Conservation (phyloP, 2,888 invertebrate species). For the Proisotoma minuta region DNA sequence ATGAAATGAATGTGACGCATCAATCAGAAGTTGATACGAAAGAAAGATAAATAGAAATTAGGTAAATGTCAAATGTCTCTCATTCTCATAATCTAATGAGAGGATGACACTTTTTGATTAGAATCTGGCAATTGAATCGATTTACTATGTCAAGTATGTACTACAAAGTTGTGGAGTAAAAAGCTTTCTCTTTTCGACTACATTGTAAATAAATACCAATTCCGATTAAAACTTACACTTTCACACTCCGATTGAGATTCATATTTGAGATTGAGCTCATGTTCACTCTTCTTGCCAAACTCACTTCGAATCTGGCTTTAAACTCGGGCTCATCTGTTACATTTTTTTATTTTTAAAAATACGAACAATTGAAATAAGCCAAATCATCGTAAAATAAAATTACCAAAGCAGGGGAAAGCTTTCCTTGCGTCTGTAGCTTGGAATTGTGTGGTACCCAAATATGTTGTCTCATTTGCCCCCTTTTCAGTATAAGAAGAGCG, state of each 20-base stretch:
- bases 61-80: too few relatives aligned
- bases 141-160: too few relatives aligned
- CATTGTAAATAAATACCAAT: too few relatives aligned
- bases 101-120: too few relatives aligned
- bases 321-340: slow-evolving; percentile 64
- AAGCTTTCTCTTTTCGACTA: too few relatives aligned
- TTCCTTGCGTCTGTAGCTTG: slow-evolving; percentile 65
- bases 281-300: slow-evolving; percentile 65
- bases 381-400: too few relatives aligned
- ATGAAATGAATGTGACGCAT: not conserved
- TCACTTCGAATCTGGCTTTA: slow-evolving; percentile 73
- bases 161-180: too few relatives aligned
- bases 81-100: too few relatives aligned
- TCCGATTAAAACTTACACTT: slow-evolving; percentile 55
- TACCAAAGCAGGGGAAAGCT: slow-evolving; percentile 76
- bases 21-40: too few relatives aligned
- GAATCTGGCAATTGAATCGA: too few relatives aligned
- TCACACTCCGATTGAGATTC: slow-evolving; percentile 55
- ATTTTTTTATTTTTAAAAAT: not conserved
- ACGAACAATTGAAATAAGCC: too few relatives aligned
- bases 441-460: slow-evolving; percentile 64
- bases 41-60: too few relatives aligned
- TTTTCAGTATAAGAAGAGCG: slow-evolving; percentile 67
- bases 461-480: slow-evolving; percentile 60
- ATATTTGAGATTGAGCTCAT: slow-evolving; percentile 76